phyloP scores from a whole-genome alignment of 2,113 vertebrate genomes.

The Corythornis madagascariensis region DNA sequence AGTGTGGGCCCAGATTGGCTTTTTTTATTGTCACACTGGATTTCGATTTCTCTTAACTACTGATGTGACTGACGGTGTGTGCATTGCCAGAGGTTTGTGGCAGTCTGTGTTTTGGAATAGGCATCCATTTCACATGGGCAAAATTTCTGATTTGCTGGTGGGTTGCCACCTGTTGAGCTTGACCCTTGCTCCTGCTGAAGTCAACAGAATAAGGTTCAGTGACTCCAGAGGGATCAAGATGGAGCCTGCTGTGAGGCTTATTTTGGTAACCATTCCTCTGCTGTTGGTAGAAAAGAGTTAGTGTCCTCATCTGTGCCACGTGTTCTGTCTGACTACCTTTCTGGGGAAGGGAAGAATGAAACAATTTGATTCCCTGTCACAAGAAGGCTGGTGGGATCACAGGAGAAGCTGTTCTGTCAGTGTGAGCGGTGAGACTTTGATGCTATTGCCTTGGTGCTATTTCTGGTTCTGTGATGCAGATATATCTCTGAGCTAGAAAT shows the following conservation, averaged over 20 bases:
- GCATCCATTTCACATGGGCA: conserved; percentile 24
- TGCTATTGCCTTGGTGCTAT: not conserved
- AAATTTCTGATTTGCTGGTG: conserved; percentile 1
- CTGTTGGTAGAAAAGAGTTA: conserved; percentile 4
- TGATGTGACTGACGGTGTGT: not conserved
- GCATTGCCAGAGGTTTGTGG: not conserved
- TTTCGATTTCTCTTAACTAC: conserved; percentile 6
- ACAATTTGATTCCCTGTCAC: not conserved
- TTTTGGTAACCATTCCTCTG: conserved; percentile 44
- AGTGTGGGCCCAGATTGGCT: not conserved
- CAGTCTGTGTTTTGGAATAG: not conserved
- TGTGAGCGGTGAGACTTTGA: not conserved
- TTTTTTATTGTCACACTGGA: not conserved
- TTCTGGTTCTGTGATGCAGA: not conserved
- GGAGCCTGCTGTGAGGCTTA: conserved; percentile 39
- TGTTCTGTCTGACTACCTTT: not conserved
- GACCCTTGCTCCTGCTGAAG: conserved; percentile 60
- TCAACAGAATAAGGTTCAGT: conserved; percentile 63
- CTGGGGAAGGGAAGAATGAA: not conserved
- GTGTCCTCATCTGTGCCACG: not conserved
- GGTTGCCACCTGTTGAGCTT: not conserved
- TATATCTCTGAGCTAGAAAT: not conserved
- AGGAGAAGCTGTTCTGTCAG: not conserved
- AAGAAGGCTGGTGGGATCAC: not conserved
- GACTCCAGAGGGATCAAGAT: conserved; percentile 48